Evolutionary conservation across 2,888 invertebrate species (phyloP).

Genomic region (Andrena trimmerana): DNA sequence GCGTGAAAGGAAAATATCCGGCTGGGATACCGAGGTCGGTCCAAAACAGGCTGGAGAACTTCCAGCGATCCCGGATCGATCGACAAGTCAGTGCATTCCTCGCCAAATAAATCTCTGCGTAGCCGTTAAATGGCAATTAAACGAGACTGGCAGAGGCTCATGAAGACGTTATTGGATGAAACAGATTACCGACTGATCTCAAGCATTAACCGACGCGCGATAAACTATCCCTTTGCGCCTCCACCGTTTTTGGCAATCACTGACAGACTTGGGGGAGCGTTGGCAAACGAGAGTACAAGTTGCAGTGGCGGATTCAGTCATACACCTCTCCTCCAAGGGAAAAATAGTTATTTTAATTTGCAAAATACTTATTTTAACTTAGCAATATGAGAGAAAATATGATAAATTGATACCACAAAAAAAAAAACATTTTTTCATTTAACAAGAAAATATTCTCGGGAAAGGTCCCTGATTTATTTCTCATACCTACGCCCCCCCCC

Average conservation of each 20-base stretch:
- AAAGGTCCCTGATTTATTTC: no score
- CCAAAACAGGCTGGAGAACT: slow-evolving; percentile 12
- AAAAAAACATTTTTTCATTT: no score
- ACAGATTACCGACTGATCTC: slow-evolving; percentile 5
- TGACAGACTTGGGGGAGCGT: background rate
- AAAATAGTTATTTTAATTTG: no score
- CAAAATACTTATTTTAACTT: no score
- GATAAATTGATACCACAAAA: no score
- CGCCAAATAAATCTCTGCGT: background rate
- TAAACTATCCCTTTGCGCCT: background rate
- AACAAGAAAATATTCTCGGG: no score
- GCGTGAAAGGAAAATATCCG: slow-evolving; percentile 41
- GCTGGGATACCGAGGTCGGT: slow-evolving; percentile 14
- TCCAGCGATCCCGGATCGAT: slow-evolving; percentile 6
- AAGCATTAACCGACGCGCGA: background rate
- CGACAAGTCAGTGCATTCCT: background rate
- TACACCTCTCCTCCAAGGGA: no score
- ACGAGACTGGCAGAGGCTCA: background rate
- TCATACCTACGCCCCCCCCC: no score
- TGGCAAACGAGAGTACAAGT: background rate
- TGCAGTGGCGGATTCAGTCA: no score
- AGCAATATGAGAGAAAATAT: no score
- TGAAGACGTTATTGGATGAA: background rate
- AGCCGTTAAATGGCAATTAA: background rate
- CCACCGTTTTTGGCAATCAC: background rate